Evolutionary conservation across 2,888 invertebrate species (phyloP), one percentile per base, ranked within the genome.

Genomic region (Liposcelis brunnea): DNA sequence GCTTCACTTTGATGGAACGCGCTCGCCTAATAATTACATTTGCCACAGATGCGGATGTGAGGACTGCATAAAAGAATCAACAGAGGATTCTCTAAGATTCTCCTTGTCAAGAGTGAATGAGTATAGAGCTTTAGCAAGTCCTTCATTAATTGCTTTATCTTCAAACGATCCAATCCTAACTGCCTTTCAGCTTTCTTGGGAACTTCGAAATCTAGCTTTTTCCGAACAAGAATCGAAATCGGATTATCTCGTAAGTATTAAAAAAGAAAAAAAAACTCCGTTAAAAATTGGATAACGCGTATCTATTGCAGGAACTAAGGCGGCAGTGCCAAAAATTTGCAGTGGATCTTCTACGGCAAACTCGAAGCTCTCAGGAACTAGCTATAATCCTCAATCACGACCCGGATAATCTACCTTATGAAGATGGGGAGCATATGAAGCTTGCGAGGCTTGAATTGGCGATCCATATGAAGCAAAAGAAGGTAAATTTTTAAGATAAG

Each of bases 121-220:
- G 55, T 95, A 94, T 66, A 75, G 80, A 50, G 94, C 94, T 0
- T 65, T 95, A 45, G 82, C 93, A 0, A 89, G 89, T 57, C 91
- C 95, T 0, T 93, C 93, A 0, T 74, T 95, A 43, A 94, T 95
- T 52, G 89, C 91, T 0, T 67, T 94, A 31, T 91, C 90, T 31
- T 89, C 90, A 7, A 80, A 76, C 47, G 95, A 95, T 65, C 95
- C 94, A 1, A 75, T 95, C 45, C 68, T 93, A 52, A 93, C 93
- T 0, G 87, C 95, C 12, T 95, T 95, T 60, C 84, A 94, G 61
- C 67, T 95, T 40, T 90, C 91, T 46, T 94, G 91, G 89, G 95
- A 97, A 57, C 67, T 97, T 19, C 71, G 87, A 51, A 80, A 84
- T 56, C 70, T 97, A 52, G 86, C 89, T 2, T 80, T 84, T 55